Evolutionary conservation across 2,888 invertebrate genomes (phyloP).

Genomic region (Macaria notata): DNA sequence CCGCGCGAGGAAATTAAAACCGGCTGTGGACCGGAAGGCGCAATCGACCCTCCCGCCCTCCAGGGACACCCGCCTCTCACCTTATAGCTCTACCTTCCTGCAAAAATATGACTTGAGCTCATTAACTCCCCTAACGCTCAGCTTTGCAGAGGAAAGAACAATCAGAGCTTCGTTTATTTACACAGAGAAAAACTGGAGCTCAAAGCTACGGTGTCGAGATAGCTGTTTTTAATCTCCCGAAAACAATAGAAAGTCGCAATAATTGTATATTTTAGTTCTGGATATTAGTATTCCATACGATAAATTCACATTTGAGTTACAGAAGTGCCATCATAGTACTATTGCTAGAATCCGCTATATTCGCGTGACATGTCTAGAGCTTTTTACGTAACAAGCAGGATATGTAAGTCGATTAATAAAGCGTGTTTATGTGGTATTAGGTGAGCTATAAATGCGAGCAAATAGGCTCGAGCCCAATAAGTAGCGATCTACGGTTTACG

Average conservation of each 20-base stretch:
- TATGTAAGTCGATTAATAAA: constrained; percentile 4
- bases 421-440: neutral
- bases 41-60: constrained; percentile 50
- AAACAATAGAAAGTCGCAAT: too few relatives aligned
- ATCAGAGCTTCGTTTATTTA: constrained; percentile 6
- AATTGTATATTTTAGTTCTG: too few relatives aligned
- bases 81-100: constrained; percentile 21
- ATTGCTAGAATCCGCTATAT: neutral
- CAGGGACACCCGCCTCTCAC: constrained; percentile 21
- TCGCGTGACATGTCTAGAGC: neutral
- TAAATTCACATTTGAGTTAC: too few relatives aligned
- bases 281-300: too few relatives aligned
- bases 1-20: constrained; percentile 78
- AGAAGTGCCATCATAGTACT: too few relatives aligned
- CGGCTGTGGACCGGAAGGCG: constrained; percentile 75
- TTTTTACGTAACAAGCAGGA: neutral
- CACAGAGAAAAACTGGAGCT: neutral
- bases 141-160: constrained; percentile 7
- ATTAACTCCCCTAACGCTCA: constrained; percentile 17
- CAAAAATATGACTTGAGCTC: constrained; percentile 19
- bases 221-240: too few relatives aligned
- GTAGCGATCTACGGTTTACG: constrained; percentile 6
- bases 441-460: neutral
- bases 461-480: constrained; percentile 1
- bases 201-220: too few relatives aligned